These are phyloP conservation scores for Sebastes jordani DNA, from an alignment of 2,797 vertebrate genomes.

Conservation along the genomic window DNA sequence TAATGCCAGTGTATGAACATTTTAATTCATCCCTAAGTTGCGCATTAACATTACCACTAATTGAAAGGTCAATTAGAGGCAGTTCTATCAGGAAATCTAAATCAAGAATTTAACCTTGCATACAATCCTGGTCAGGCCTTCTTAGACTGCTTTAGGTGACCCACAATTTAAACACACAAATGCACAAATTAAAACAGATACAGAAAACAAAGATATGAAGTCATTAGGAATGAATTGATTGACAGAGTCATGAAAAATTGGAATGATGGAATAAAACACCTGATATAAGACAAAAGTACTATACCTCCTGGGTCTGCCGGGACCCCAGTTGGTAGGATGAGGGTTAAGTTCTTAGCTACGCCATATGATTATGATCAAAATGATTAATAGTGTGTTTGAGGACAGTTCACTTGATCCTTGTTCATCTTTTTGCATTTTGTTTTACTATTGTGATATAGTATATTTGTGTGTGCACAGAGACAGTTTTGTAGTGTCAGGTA, in stretches of 20 bases:
- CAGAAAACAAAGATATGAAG: too few species aligned
- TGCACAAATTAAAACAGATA: too few species aligned
- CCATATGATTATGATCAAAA: not conserved
- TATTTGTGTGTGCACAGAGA: not conserved
- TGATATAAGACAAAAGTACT: too few species aligned
- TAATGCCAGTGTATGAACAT: not conserved
- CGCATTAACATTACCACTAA: not conserved
- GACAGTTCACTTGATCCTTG: not conserved
- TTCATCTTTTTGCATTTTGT: not conserved
- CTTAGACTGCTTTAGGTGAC: not conserved
- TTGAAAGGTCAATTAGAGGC: not conserved
- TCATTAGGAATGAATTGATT: too few species aligned
- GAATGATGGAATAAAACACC: too few species aligned
- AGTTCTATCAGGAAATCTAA: not conserved
- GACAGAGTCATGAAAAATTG: too few species aligned
- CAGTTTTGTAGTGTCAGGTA: not conserved
- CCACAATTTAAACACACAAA: not conserved
- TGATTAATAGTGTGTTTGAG: not conserved
- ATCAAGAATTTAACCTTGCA: not conserved
- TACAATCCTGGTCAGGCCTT: not conserved
- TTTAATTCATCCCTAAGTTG: not conserved
- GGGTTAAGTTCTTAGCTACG: not conserved
- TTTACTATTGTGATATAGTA: not conserved
- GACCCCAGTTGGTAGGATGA: too few species aligned
- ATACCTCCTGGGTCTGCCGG: accelerated